Evolutionary conservation across 23 tunicate species (phyloP).

Genomic region (Trididemnum clinides): DNA sequence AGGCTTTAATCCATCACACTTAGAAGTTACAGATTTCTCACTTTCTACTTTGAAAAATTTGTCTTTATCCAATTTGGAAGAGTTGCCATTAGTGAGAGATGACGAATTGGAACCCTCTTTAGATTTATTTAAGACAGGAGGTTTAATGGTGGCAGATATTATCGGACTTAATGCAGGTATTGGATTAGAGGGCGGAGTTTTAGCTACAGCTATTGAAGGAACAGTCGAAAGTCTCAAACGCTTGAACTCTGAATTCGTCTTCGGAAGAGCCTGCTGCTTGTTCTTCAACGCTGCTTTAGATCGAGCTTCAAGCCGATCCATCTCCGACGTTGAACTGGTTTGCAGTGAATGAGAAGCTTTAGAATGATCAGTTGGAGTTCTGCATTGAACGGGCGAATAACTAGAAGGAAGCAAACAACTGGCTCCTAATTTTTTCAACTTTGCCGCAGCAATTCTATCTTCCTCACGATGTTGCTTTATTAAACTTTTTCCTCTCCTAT

Average conservation of each 20-base stretch:
- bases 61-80: too few species aligned
- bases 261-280: background rate
- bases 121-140: too few species aligned
- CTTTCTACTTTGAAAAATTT: too few species aligned
- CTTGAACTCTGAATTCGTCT: background rate
- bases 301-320: slow-evolving; percentile 13
- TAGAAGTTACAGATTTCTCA: too few species aligned
- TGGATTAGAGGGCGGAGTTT: too few species aligned
- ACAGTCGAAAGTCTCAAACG: background rate
- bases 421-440: too few species aligned
- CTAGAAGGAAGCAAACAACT: background rate
- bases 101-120: too few species aligned
- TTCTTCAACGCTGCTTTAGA: background rate
- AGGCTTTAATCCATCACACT: too few species aligned
- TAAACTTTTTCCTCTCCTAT: slow-evolving; percentile 19
- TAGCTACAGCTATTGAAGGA: too few species aligned
- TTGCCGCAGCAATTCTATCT: background rate
- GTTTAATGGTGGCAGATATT: too few species aligned
- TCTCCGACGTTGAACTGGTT: background rate
- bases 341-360: background rate
- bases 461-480: background rate
- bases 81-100: too few species aligned
- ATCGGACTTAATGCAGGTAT: too few species aligned
- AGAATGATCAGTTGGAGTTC: background rate
- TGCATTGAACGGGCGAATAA: background rate